Evolutionary conservation across 2,113 vertebrate species (phyloP), one percentile per base, ranked within the genome.

Genomic region (Saccopteryx bilineata): DNA sequence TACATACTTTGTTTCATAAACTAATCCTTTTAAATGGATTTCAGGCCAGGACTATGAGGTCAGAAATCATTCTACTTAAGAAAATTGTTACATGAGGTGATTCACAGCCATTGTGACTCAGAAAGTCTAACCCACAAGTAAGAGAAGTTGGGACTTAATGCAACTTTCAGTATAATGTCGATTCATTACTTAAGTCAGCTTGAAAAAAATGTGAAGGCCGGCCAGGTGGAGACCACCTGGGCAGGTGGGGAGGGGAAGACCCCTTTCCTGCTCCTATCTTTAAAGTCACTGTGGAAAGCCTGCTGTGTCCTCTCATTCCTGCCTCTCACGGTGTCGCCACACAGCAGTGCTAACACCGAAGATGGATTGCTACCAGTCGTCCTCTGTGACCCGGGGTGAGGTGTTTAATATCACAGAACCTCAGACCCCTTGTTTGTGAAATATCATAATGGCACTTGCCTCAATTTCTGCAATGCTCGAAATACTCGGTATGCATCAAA

Each of bases 61-160:
- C 28, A 90, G 83, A 94, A 93, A 97, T 81, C 83, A 90, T 93
- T 91, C 46, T 68, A 15, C 33, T 84, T 96, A 95, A 94, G 76
- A 28, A 97, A 95, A 93, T 87, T 78, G 48, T 91, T 92, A 87
- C 78, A 90, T 48, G 24, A 75, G 72, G 17, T 11, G 8, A 54
- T 89, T 76, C 80, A 31, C 12, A 89, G 33, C 76, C 69, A 87
- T 4, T 75, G 18, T 28, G 90, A 83, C 21, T 90, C 65, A 96
- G 69, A 91, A 58, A 68, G 14, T 31, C 17, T 93, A 90, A 92
- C 69, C 14, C 50, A 69, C 66, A 87, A 87, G 76, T 24, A 87
- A 33, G 33, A 93, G 17, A 82, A 65, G 1, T 15, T 76, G 26
- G 10, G 19, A 92, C 87, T 92, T 78, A 58, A 19, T 75, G 18